Evolutionary conservation across 2,888 invertebrate genomes (phyloP).

Genomic region (Eupithecia pulchellata): DNA sequence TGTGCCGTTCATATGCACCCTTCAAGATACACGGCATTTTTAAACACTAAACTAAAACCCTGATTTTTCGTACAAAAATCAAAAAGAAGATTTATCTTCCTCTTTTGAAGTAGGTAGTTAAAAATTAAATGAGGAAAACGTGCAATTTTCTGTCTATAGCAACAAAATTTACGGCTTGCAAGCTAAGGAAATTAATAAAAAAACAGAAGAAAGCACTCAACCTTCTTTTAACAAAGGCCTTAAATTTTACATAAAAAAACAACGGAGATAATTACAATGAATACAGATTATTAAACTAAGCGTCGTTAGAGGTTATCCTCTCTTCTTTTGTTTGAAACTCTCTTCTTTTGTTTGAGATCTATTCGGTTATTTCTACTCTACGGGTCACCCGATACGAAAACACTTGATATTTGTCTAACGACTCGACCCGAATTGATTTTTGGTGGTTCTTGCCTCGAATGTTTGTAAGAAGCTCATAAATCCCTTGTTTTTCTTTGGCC

Average conservation of each 20-base stretch:
- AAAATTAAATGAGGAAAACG: no score
- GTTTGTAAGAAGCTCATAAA: conserved; percentile 14
- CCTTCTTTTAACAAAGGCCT: not conserved
- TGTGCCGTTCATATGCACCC: no score
- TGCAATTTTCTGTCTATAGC: no score
- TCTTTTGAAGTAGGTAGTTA: no score
- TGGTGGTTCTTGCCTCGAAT: not conserved
- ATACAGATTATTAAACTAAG: not conserved
- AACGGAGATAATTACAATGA: no score
- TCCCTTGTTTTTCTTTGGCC: not conserved
- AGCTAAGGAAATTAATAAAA: no score
- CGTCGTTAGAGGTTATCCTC: not conserved
- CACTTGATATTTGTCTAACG: conserved; percentile 8
- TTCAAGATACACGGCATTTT: no score
- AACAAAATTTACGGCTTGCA: no score
- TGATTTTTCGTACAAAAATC: no score
- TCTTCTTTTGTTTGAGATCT: not conserved
- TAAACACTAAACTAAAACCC: no score
- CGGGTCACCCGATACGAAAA: conserved; percentile 1
- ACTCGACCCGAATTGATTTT: conserved; percentile 2
- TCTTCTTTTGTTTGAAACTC: not conserved
- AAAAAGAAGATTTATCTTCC: no score
- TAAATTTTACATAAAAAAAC: not conserved
- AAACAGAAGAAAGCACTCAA: no score
- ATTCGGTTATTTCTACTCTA: not conserved